Percentiles rank a stretch among this genome's conserved stretches.
Conservation (phyloP, 2,113 vertebrate species). For the Zosterops borbonicus region DNA sequence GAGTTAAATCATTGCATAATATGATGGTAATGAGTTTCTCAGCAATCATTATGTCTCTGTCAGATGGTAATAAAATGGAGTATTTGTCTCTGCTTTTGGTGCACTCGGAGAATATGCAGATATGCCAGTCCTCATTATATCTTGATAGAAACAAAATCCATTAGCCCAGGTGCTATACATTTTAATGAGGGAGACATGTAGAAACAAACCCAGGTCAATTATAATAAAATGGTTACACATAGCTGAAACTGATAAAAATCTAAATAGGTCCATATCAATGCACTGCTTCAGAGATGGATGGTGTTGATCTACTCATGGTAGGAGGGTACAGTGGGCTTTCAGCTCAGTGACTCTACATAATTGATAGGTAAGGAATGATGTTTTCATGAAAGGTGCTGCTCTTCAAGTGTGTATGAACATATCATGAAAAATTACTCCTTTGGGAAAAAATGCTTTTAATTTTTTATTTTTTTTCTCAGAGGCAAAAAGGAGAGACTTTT, state of each 20-base stretch:
- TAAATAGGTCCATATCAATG: conserved; percentile 41
- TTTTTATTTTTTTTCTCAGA: neutral
- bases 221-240: conserved; percentile 61
- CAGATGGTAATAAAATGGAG: conserved; percentile 72
- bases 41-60: conserved; percentile 75
- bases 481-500: neutral
- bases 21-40: conserved; percentile 74
- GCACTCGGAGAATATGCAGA: conserved; percentile 58
- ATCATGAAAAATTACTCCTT: neutral
- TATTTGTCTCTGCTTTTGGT: conserved; percentile 64
- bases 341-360: neutral
- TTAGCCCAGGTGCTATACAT: conserved; percentile 68
- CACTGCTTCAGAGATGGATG: neutral
- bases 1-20: conserved; percentile 75
- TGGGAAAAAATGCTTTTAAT: neutral
- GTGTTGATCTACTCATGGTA: neutral
- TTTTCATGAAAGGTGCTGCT: neutral
- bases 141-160: conserved; percentile 74
- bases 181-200: conserved; percentile 72
- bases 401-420: neutral
- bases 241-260: conserved; percentile 68
- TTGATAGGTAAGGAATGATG: neutral
- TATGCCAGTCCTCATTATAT: conserved; percentile 73
- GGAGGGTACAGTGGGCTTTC: neutral
- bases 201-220: conserved; percentile 71